These are phyloP conservation scores for Pedetes capensis DNA, from an alignment of 2,113 vertebrate species.

Conservation along the genomic window DNA sequence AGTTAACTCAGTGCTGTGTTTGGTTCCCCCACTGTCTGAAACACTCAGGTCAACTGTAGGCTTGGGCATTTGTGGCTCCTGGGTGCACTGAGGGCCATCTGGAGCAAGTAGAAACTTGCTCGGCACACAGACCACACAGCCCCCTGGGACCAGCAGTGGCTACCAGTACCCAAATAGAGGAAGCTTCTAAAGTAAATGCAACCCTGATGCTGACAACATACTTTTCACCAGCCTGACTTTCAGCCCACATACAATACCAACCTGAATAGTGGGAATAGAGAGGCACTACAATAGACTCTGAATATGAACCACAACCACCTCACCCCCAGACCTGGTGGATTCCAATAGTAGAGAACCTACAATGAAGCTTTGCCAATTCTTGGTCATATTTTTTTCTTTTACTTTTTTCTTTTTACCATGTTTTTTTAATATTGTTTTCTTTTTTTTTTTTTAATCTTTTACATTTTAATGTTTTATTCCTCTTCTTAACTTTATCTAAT, in stretches of 20 bases:
- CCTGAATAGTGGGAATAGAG: no score
- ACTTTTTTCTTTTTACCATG: not conserved
- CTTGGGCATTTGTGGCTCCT: not conserved
- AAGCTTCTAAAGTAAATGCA: not conserved
- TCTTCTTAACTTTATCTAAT: not conserved
- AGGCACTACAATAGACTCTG: not conserved
- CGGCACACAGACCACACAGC: not conserved
- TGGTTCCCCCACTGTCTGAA: not conserved
- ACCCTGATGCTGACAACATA: not conserved
- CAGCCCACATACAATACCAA: no score
- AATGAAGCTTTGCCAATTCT: not conserved
- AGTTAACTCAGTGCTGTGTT: not conserved
- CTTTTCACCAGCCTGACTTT: not conserved
- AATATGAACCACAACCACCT: no score
- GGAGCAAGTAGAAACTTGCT: no score
- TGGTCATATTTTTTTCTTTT: not conserved
- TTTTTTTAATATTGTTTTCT: no score
- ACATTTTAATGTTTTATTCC: not conserved
- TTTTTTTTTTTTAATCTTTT: not conserved
- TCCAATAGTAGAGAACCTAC: not conserved
- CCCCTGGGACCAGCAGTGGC: not conserved
- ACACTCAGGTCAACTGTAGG: not conserved
- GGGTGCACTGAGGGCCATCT: not conserved
- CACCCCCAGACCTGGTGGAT: not conserved
- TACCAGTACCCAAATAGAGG: not conserved